Percentiles rank a stretch among this genome's conserved stretches.
phyloP scores from a whole-genome alignment of 2,113 vertebrate species.

The Corythaixoides concolor region DNA sequence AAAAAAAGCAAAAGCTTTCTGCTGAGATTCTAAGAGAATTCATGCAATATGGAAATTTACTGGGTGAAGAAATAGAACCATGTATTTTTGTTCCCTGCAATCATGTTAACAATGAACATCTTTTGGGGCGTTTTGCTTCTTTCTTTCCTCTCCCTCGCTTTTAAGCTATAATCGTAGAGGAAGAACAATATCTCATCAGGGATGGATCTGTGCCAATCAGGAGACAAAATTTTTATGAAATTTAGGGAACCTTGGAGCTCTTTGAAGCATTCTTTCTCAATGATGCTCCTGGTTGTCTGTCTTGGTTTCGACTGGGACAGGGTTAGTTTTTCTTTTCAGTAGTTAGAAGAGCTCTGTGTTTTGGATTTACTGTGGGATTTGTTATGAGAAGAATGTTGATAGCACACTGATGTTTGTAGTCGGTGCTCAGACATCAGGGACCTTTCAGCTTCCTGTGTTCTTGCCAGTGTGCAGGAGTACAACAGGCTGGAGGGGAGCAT shows the following conservation, averaged over 20 bases:
- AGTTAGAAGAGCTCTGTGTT: too few relatives aligned
- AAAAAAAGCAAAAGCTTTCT: slow-evolving; percentile 31
- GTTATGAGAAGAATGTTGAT: too few relatives aligned
- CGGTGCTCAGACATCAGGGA: too few relatives aligned
- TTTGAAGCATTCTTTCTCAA: neutral
- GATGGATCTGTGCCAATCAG: neutral
- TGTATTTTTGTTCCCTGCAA: slow-evolving; percentile 9
- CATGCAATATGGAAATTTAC: slow-evolving; percentile 48
- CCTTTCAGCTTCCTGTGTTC: too few relatives aligned
- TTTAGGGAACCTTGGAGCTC: neutral
- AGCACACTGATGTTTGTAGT: too few relatives aligned
- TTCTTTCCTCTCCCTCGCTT: neutral
- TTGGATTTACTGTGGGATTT: too few relatives aligned
- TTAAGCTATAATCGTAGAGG: neutral
- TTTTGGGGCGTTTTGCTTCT: slow-evolving; percentile 2
- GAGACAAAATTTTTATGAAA: neutral
- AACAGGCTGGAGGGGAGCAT: too few relatives aligned
- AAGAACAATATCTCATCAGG: slow-evolving; percentile 26
- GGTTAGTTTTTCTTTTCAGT: too few relatives aligned
- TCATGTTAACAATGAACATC: slow-evolving; percentile 11
- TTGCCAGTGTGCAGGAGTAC: too few relatives aligned
- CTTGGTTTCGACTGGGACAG: too few relatives aligned
- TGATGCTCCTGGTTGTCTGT: neutral
- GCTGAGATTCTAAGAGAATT: slow-evolving; percentile 33
- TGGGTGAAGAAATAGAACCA: slow-evolving; percentile 11